phyloP scores from a whole-genome alignment of 2,113 vertebrate genomes.

The Phalacrocorax pelagicus region DNA sequence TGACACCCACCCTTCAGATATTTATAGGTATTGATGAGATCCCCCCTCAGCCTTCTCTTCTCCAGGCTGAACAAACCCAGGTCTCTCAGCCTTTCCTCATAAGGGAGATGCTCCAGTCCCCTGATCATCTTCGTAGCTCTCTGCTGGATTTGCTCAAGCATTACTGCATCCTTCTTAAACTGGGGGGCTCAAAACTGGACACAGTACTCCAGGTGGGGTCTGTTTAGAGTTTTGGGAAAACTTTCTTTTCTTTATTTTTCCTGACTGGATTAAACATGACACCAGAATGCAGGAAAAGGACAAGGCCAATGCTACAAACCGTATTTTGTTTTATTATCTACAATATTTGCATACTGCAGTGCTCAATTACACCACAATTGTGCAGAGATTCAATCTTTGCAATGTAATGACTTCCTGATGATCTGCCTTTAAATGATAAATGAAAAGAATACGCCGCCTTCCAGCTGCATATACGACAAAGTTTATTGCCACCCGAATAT shows the following conservation, averaged over 20 bases:
- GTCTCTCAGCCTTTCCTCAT: too few species aligned
- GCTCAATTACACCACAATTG: conserved; percentile 80
- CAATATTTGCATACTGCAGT: conserved; percentile 78
- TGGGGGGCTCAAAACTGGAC: too few species aligned
- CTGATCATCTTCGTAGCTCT: too few species aligned
- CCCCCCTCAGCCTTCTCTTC: too few species aligned
- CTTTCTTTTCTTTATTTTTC: not conserved
- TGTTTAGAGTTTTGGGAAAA: not conserved
- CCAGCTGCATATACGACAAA: conserved; percentile 56
- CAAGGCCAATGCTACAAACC: conserved; percentile 15
- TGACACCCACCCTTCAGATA: too few species aligned
- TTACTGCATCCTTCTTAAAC: too few species aligned
- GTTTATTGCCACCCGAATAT: conserved; percentile 58
- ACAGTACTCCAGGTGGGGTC: not conserved
- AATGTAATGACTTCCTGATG: conserved; percentile 87
- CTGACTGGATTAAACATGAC: conserved; percentile 1
- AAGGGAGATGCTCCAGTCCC: too few species aligned
- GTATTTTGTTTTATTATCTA: conserved; percentile 74
- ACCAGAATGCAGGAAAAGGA: not conserved
- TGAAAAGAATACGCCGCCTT: conserved; percentile 81
- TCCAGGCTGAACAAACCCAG: too few species aligned
- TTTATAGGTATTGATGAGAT: too few species aligned
- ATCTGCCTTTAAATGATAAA: conserved; percentile 87
- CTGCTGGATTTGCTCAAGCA: too few species aligned
- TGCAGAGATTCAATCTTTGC: conserved; percentile 80